These are phyloP conservation scores for Phocoena phocoena DNA, from an alignment of 2,113 vertebrate species.

Conservation along the genomic window DNA sequence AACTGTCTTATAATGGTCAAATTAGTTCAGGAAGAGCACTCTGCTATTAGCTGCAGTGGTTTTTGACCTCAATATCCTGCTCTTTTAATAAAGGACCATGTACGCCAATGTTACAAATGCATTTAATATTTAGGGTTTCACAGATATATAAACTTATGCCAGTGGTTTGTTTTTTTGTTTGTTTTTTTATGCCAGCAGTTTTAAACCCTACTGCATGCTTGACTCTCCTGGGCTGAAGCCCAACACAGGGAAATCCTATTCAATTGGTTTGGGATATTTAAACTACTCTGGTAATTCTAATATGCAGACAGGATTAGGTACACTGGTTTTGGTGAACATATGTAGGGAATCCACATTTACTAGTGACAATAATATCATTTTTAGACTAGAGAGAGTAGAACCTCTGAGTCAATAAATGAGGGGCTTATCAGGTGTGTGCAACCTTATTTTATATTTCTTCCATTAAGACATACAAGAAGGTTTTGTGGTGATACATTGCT, in stretches of 20 bases:
- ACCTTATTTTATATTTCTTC: not conserved
- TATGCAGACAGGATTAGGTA: not conserved
- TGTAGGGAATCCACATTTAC: not conserved
- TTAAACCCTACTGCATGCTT: not conserved
- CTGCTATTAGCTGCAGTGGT: constrained; percentile 41
- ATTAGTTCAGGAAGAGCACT: constrained; percentile 68
- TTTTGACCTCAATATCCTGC: constrained; percentile 51
- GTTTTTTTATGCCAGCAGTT: not conserved
- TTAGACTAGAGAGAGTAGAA: not conserved
- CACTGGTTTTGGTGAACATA: not conserved
- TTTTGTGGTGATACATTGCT: not conserved
- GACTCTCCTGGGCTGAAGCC: not conserved
- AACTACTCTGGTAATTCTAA: not conserved
- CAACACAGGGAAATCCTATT: not conserved
- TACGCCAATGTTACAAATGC: constrained; percentile 46
- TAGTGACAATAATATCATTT: not conserved
- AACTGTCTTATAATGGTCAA: constrained; percentile 50
- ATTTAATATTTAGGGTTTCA: constrained; percentile 33
- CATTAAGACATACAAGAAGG: not conserved
- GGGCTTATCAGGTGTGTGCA: not conserved
- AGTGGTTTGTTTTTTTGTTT: not conserved
- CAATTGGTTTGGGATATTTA: not conserved
- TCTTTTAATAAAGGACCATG: constrained; percentile 49
- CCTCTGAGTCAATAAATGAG: not conserved
- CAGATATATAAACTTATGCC: constrained; percentile 20